These are phyloP conservation scores for Xestia sexstrigata DNA, from an alignment of 2,888 invertebrate genomes.

Conservation along the genomic window DNA sequence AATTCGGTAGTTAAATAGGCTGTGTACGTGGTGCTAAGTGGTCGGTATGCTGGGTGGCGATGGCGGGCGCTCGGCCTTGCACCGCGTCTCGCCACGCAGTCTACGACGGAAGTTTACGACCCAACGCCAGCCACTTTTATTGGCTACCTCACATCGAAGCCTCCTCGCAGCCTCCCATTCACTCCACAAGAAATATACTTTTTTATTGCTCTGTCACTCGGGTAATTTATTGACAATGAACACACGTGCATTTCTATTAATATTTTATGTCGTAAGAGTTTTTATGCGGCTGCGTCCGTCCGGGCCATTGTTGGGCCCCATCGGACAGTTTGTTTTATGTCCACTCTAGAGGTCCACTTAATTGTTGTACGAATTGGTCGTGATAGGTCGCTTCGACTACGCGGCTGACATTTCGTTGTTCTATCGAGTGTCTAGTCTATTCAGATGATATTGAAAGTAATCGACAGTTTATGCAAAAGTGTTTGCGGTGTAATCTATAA, in stretches of 20 bases:
- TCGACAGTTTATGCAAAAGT: slow-evolving; percentile 65
- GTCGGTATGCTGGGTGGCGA: slow-evolving; percentile 67
- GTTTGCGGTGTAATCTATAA: slow-evolving; percentile 41
- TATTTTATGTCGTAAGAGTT: slow-evolving; percentile 89
- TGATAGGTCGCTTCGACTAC: slow-evolving; percentile 71
- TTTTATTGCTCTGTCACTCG: slow-evolving; percentile 90
- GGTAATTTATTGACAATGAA: slow-evolving; percentile 91
- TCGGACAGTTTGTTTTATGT: slow-evolving; percentile 86
- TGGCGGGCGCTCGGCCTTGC: slow-evolving; percentile 71
- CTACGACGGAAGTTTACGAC: slow-evolving; percentile 88
- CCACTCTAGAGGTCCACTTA: slow-evolving; percentile 78
- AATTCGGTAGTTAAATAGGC: slow-evolving; percentile 45
- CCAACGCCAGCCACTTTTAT: slow-evolving; percentile 89
- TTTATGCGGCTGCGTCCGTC: slow-evolving; percentile 81
- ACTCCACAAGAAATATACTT: slow-evolving; percentile 89
- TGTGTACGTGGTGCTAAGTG: slow-evolving; percentile 59
- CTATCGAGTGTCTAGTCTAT: slow-evolving; percentile 59
- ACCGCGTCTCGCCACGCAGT: slow-evolving; percentile 89
- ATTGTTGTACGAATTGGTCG: slow-evolving; percentile 81
- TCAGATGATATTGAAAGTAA: slow-evolving; percentile 68
- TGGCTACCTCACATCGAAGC: slow-evolving; percentile 89
- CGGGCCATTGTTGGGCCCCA: slow-evolving; percentile 81
- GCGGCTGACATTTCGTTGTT: slow-evolving; percentile 67
- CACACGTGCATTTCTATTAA: slow-evolving; percentile 91
- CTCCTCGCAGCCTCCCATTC: slow-evolving; percentile 89